phyloP scores from a whole-genome alignment of 2,888 invertebrate species.

The Lasioglossum lativentre region DNA sequence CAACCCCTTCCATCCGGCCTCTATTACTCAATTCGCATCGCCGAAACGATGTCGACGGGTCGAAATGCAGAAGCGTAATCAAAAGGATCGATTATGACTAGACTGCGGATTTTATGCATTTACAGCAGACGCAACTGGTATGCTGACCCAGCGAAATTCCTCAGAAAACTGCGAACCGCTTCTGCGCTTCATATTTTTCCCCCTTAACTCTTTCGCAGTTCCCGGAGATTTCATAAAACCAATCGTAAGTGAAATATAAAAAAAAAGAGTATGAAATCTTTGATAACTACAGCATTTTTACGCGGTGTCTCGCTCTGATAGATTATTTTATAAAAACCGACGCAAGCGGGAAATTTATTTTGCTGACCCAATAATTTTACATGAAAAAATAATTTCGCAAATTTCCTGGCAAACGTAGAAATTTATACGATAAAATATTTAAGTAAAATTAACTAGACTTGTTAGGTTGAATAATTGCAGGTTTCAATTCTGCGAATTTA shows the following conservation, averaged over 20 bases:
- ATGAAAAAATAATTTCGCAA: not conserved
- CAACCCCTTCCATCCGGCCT: not conserved
- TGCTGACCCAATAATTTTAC: not conserved
- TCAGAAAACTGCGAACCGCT: not conserved
- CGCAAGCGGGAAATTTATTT: not conserved
- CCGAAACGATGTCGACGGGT: constrained; percentile 9
- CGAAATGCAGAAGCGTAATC: constrained; percentile 17
- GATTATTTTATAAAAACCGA: not conserved
- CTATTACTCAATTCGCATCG: constrained; percentile 27
- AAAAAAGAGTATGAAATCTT: not conserved
- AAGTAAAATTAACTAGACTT: not conserved
- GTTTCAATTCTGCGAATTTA: not conserved
- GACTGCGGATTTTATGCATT: constrained; percentile 14
- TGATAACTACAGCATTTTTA: not conserved
- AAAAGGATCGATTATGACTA: constrained; percentile 14
- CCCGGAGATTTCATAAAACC: not conserved
- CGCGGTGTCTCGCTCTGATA: not conserved
- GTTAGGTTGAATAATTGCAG: not conserved
- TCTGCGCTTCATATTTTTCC: not conserved
- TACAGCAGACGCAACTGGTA: constrained; percentile 9
- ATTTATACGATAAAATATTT: not conserved
- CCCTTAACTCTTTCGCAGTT: not conserved
- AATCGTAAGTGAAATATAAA: not conserved
- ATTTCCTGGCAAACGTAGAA: not conserved
- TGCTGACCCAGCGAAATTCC: constrained; percentile 7